Evolutionary conservation across 2,888 invertebrate species (phyloP).

Genomic region (Macaria liturata): DNA sequence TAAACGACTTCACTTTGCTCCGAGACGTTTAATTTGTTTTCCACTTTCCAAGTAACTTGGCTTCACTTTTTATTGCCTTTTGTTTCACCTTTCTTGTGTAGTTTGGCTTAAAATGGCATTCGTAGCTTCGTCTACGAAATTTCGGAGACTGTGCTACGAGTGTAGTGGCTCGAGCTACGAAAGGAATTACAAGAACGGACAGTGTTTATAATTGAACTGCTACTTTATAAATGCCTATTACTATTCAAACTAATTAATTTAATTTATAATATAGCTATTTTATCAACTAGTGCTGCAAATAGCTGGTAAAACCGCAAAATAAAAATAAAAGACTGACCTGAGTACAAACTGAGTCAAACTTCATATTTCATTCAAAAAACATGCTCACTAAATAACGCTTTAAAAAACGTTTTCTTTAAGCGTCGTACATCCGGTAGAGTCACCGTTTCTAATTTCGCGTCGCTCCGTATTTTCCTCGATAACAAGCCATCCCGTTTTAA

Average conservation of each 20-base stretch:
- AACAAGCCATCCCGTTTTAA: conserved; percentile 30
- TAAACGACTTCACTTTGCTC: conserved; percentile 42
- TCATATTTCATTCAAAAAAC: too few species aligned
- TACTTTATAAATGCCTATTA: too few species aligned
- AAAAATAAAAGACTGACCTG: too few species aligned
- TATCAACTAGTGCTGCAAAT: too few species aligned
- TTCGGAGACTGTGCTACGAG: background rate
- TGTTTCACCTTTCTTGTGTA: conserved; percentile 6
- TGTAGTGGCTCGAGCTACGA: background rate
- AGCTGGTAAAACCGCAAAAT: too few species aligned
- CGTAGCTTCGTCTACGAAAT: background rate
- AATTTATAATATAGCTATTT: too few species aligned
- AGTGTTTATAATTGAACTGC: too few species aligned
- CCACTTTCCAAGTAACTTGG: conserved; percentile 29
- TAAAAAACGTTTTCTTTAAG: too few species aligned
- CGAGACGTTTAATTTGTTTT: conserved; percentile 40
- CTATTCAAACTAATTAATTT: too few species aligned
- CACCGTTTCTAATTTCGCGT: conserved; percentile 23
- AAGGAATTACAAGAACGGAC: too few species aligned
- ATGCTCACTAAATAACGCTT: background rate
- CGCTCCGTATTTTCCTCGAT: conserved; percentile 26
- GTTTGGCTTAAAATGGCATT: background rate
- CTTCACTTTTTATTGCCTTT: conserved; percentile 26
- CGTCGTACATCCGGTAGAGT: background rate
- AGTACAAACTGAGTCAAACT: too few species aligned